phyloP scores from a whole-genome alignment of 2,113 vertebrate species.

The Scophthalmus maximus region DNA sequence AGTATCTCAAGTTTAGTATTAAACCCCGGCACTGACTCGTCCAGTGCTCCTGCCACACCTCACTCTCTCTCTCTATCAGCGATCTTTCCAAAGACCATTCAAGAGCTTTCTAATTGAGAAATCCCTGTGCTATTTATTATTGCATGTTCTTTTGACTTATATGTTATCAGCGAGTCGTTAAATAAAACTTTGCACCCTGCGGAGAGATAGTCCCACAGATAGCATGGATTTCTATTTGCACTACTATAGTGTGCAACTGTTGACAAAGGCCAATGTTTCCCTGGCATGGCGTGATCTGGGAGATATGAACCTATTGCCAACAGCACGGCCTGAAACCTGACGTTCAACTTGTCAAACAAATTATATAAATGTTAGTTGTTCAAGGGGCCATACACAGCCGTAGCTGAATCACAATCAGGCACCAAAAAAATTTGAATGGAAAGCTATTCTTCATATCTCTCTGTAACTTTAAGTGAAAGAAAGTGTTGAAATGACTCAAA shows the following conservation, averaged over 20 bases:
- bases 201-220: constrained; percentile 20
- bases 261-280: constrained; percentile 17
- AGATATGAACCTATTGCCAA: not conserved
- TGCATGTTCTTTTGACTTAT: not conserved
- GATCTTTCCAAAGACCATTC: too few relatives aligned
- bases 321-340: not conserved
- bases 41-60: too few relatives aligned
- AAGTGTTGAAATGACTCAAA: constrained; percentile 4
- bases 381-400: not conserved
- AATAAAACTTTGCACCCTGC: constrained; percentile 15
- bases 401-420: not conserved
- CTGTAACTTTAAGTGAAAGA: constrained; percentile 1
- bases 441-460: too few relatives aligned
- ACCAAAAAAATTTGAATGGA: too few relatives aligned
- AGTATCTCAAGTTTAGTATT: too few relatives aligned
- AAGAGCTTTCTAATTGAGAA: not conserved
- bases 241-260: not conserved
- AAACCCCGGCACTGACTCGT: too few relatives aligned
- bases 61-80: too few relatives aligned
- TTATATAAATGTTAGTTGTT: not conserved
- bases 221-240: not conserved
- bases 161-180: not conserved
- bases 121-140: not conserved
- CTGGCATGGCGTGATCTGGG: not conserved
- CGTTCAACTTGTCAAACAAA: not conserved